Conservation (phyloP, 2,113 vertebrate species). For the Drymodes brunneopygia region DNA sequence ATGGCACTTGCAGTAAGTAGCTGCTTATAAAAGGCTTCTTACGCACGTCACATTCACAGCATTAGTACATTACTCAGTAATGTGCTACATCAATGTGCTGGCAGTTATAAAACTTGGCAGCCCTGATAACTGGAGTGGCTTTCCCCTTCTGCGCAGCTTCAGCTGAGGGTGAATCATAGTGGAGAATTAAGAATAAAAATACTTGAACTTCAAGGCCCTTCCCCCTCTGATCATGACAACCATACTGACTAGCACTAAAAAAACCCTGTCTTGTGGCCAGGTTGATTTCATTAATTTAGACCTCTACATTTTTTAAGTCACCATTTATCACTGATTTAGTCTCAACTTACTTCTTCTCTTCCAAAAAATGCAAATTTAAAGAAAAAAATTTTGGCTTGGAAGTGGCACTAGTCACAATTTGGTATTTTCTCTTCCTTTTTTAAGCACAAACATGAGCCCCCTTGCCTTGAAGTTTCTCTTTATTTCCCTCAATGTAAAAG, state of each 20-base stretch:
- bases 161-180: background rate
- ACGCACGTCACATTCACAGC: background rate
- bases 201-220: background rate
- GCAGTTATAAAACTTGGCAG: background rate
- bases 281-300: background rate
- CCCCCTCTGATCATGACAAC: background rate
- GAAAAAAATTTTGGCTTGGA: background rate
- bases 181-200: slow-evolving; percentile 4
- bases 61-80: background rate
- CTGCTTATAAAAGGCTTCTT: background rate
- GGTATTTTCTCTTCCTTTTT: background rate
- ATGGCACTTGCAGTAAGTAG: background rate
- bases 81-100: background rate
- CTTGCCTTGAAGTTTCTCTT: background rate
- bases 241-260: background rate
- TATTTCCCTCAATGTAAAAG: background rate
- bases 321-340: background rate
- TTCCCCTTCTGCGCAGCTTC: background rate
- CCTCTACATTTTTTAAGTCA: background rate
- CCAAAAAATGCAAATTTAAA: background rate
- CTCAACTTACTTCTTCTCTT: background rate
- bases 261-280: background rate
- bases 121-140: background rate
- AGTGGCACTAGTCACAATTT: background rate
- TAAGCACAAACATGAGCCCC: background rate